phyloP scores from a whole-genome alignment of 2,888 invertebrate species.

The Galerucella calmariensis region DNA sequence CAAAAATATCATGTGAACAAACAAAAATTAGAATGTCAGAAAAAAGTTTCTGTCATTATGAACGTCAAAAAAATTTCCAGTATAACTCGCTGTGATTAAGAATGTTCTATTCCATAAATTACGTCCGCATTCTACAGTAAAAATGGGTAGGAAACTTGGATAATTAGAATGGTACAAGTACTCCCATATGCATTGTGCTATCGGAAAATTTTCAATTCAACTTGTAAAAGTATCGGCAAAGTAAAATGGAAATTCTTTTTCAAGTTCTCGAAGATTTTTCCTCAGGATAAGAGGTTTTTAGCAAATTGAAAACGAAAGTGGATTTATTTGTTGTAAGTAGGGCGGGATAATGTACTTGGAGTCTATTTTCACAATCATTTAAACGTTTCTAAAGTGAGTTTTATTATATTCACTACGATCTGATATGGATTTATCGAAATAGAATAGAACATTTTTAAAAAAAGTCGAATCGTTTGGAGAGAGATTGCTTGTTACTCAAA shows the following conservation, averaged over 20 bases:
- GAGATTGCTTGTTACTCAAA: no score
- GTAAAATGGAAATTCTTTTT: slow-evolving; percentile 33
- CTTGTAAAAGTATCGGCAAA: slow-evolving; percentile 30
- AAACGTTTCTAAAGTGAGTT: slow-evolving; percentile 14
- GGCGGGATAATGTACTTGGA: slow-evolving; percentile 22
- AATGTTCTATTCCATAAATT: not conserved
- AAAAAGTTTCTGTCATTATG: no score
- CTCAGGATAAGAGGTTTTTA: slow-evolving; percentile 33
- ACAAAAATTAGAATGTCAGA: no score
- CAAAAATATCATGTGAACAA: no score
- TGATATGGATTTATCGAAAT: not conserved
- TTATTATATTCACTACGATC: not conserved
- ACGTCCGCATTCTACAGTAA: not conserved
- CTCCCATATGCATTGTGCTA: slow-evolving; percentile 18
- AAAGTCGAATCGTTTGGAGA: no score
- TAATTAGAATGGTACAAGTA: not conserved
- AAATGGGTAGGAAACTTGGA: not conserved
- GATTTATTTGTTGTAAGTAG: slow-evolving; percentile 32
- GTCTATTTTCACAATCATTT: slow-evolving; percentile 31
- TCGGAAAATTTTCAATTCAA: slow-evolving; percentile 28
- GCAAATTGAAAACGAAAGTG: slow-evolving; percentile 34
- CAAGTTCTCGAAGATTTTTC: slow-evolving; percentile 26
- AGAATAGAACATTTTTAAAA: no score
- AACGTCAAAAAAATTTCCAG: no score
- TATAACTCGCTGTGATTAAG: no score